phyloP scores from a whole-genome alignment of 1,140 invertebrate genomes.

The Drosophila repletoides region DNA sequence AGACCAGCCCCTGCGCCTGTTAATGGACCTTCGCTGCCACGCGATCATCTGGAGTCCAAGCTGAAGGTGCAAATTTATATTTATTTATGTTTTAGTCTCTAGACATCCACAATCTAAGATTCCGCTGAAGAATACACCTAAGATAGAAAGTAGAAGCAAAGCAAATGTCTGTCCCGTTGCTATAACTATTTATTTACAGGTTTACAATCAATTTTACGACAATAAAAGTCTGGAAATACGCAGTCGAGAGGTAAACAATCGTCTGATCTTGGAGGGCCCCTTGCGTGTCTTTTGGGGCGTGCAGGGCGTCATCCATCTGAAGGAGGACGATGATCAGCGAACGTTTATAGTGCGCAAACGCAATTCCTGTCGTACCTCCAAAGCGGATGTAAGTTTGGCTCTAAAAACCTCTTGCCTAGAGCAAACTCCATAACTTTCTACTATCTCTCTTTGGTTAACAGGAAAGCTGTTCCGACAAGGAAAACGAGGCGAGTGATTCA shows the following conservation, averaged over 20 bases:
- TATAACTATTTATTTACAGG: constrained; percentile 28
- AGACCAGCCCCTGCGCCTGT: constrained; percentile 54
- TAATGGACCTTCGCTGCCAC: constrained; percentile 83
- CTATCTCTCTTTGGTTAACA: not conserved
- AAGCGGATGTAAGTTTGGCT: constrained; percentile 68
- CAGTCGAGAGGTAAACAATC: constrained; percentile 90
- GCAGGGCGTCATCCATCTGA: constrained; percentile 91
- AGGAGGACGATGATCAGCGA: constrained; percentile 93
- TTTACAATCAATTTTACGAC: constrained; percentile 90
- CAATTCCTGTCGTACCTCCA: constrained; percentile 85
- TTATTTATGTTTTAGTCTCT: no score
- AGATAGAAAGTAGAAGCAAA: no score
- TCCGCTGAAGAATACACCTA: no score
- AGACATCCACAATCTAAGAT: no score
- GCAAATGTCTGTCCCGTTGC: no score
- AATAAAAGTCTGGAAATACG: constrained; percentile 90
- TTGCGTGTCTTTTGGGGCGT: constrained; percentile 93
- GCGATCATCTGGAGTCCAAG: constrained; percentile 90
- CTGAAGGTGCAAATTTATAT: constrained; percentile 84
- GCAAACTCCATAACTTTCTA: no score
- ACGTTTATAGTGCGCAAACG: constrained; percentile 88
- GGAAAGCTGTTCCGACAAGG: constrained; percentile 79
- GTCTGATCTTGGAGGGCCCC: constrained; percentile 90
- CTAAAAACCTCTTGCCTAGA: no score
- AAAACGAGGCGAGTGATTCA: constrained; percentile 79